These are phyloP conservation scores for Parnassius glacialis DNA, from an alignment of 2,888 invertebrate genomes.

Conservation along the genomic window DNA sequence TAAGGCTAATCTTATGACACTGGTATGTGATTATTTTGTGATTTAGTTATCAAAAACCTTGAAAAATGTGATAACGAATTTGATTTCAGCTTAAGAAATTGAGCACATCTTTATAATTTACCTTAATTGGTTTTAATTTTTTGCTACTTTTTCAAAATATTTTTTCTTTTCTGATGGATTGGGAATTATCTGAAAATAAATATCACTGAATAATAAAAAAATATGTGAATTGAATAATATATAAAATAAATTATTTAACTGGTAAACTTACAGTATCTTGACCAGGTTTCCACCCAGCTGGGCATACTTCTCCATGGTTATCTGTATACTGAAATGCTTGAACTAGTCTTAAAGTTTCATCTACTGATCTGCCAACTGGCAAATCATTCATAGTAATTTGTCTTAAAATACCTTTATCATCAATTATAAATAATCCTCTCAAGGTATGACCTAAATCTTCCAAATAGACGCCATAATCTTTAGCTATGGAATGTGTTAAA, in stretches of 20 bases:
- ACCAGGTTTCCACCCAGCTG: conserved; percentile 97
- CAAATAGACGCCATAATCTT: conserved; percentile 96
- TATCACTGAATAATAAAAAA: neutral
- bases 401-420: conserved; percentile 91
- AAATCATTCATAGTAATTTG: conserved; percentile 99
- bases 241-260: neutral
- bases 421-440: conserved; percentile 95
- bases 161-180: conserved; percentile 90
- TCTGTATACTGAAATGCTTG: conserved; percentile 98
- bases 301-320: conserved; percentile 96
- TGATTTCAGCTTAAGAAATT: neutral
- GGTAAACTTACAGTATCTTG: conserved; percentile 88
- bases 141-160: conserved; percentile 86
- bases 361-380: conserved; percentile 95
- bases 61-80: conserved; percentile 1
- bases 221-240: too few relatives aligned
- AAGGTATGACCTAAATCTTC: conserved; percentile 95
- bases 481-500: conserved; percentile 93
- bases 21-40: conserved; percentile 3
- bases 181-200: conserved; percentile 87
- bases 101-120: neutral
- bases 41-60: conserved; percentile 10
- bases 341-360: conserved; percentile 95
- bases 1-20: conserved; percentile 11
- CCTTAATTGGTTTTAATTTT: conserved; percentile 53